Conservation (phyloP, 2,888 invertebrate genomes). For the Oxyteleia sp. region DNA sequence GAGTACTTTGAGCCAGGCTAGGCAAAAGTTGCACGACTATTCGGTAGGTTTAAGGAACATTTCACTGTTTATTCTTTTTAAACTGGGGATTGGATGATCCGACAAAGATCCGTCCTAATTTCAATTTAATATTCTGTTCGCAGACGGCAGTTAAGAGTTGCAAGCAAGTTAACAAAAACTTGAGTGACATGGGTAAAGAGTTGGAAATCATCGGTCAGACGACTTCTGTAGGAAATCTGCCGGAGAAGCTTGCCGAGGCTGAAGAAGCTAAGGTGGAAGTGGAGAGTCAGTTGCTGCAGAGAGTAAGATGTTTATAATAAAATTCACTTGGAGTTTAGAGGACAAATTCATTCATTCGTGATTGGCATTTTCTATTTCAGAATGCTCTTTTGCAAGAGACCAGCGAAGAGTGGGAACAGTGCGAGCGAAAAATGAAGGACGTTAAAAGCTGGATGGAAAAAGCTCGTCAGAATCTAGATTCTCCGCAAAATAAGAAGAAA, state of each 20-base stretch:
- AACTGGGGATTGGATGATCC: too few relatives aligned
- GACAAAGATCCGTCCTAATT: too few relatives aligned
- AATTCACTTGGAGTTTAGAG: neutral
- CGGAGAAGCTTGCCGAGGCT: conserved; percentile 94
- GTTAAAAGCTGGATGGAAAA: conserved; percentile 96
- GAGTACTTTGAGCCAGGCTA: conserved; percentile 93
- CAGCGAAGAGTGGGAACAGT: conserved; percentile 98
- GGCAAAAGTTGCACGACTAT: conserved; percentile 95
- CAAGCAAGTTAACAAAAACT: conserved; percentile 94
- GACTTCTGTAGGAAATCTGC: conserved; percentile 95
- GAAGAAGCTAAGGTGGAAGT: conserved; percentile 95
- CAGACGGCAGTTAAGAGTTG: conserved; percentile 96
- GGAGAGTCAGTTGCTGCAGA: conserved; percentile 94
- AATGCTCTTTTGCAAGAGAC: conserved; percentile 96
- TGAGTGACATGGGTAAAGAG: conserved; percentile 97
- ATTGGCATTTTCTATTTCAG: conserved; percentile 88
- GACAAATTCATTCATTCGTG: conserved; percentile 7
- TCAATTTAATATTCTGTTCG: conserved; percentile 69
- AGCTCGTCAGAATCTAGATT: conserved; percentile 92
- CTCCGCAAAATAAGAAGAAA: conserved; percentile 94
- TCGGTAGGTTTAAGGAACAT: conserved; percentile 89
- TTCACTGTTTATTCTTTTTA: too few relatives aligned
- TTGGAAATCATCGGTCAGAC: conserved; percentile 94
- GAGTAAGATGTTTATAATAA: conserved; percentile 89
- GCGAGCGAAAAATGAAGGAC: conserved; percentile 97